Evolutionary conservation across 1,140 invertebrate genomes (phyloP), one percentile per base, ranked within the genome.

Genomic region (Sarcophaga bullata): DNA sequence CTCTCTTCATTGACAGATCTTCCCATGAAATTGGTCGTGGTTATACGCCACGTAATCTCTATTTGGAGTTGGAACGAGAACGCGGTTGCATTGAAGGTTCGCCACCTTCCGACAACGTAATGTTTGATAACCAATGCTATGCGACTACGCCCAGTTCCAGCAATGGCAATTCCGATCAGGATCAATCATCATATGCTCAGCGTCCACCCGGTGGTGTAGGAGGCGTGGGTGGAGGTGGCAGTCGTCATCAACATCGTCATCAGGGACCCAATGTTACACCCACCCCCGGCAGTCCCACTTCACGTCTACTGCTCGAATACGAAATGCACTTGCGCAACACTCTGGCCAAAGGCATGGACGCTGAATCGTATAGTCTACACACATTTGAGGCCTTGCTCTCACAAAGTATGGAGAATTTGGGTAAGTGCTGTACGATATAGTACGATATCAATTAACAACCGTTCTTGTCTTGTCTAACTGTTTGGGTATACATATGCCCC

Each of bases 281-380:
- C 10, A 95, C 95, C 0, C 95, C 96, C 3, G 95, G 95, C 25
- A 97, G 96, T 15, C 96, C 97, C 10, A 97, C 96, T 11, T 96
- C 95, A 81, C 92, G 96, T 52, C 92, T 98, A 1, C 92, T 97
- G 7, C 92, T 98, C 80, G 97, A 98, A 91, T 98, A 98, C 90
- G 97, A 98, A 92, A 97, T 98, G 94, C 96, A 98, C 91, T 92
- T 98, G 68, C 92, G 97, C 76, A 98, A 98, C 90, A 97, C 97
- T 3, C 92, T 98, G 83, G 97, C 96, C 85, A 97, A 98, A 90
- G 97, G 97, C 84, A 97, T 97, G 95, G 97, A 98, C 88, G 97
- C 97, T 68, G 97, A 98, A 91, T 97, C 96, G 87, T 98, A 97
- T 90, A 97, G 96, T 89, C 91, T 98, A 83, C 96, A 98, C 88